Percentiles rank a stretch among this genome's conserved stretches.
Evolutionary conservation across 2,113 vertebrate species (phyloP).

Genomic region (Pontoporia blainvillei): DNA sequence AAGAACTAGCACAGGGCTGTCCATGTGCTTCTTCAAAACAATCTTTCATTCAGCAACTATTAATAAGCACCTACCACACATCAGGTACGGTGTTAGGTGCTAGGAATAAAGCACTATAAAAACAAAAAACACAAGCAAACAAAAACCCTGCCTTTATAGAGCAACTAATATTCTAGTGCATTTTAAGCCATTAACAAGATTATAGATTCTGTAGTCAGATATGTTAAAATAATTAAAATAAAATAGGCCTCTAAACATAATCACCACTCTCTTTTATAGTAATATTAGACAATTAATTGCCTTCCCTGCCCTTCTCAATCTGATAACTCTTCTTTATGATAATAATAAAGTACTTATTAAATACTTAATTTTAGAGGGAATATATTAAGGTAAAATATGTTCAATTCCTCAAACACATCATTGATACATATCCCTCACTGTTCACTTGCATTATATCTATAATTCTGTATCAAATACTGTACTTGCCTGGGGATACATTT

Average conservation of each 20-base stretch:
- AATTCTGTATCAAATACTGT: not conserved
- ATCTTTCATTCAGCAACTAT: not conserved
- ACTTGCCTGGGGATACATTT: not conserved
- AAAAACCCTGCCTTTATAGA: not conserved
- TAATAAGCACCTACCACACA: not conserved
- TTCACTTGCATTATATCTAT: not conserved
- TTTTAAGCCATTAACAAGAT: not conserved
- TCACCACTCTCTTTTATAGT: not conserved
- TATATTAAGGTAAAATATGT: not conserved
- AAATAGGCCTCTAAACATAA: not conserved
- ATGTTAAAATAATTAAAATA: not conserved
- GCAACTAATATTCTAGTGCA: not conserved
- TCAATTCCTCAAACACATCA: not conserved
- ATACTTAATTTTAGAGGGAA: not conserved
- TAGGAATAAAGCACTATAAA: not conserved
- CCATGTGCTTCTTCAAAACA: not conserved
- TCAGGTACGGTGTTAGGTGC: not conserved
- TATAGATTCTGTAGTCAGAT: not conserved
- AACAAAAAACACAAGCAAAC: not conserved
- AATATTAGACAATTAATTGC: not conserved
- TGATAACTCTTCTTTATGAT: not conserved
- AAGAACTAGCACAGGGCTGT: not conserved
- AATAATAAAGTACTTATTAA: not conserved
- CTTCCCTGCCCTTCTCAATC: not conserved
- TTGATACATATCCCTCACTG: not conserved